A percentile compares a stretch with the other conserved stretches of the same genome.
Conservation (phyloP, 2,888 invertebrate genomes). For the Mesorhabditis sp. region DNA sequence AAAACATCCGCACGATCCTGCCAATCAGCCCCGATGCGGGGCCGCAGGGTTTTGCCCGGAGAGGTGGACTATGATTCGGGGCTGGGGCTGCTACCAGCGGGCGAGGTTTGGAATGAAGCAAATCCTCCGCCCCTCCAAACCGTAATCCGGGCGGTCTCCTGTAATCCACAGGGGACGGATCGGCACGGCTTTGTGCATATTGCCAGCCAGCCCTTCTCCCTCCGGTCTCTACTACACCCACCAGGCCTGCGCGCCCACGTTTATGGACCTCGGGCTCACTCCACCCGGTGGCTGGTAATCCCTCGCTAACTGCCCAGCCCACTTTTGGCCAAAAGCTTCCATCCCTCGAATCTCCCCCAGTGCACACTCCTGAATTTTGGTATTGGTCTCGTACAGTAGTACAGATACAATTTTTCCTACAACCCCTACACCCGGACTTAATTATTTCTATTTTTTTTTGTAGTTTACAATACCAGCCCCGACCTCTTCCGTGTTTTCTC, state of each 20-base stretch:
- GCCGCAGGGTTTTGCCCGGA: too few relatives aligned
- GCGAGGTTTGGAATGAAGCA: too few relatives aligned
- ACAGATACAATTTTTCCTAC: too few relatives aligned
- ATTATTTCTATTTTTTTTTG: too few relatives aligned
- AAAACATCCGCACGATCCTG: too few relatives aligned
- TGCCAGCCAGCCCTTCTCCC: conserved; percentile 1
- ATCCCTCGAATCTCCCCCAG: not conserved
- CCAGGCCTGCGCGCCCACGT: not conserved
- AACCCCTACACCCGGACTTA: too few relatives aligned
- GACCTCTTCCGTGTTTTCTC: too few relatives aligned
- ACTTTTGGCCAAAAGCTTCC: not conserved
- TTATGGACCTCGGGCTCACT: not conserved
- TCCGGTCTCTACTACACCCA: not conserved
- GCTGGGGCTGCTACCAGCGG: too few relatives aligned
- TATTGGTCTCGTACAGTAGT: not conserved
- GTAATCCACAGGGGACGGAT: not conserved
- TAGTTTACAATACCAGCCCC: too few relatives aligned
- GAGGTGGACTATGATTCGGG: too few relatives aligned
- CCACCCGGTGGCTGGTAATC: not conserved
- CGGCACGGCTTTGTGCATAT: conserved; percentile 5
- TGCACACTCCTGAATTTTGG: too few relatives aligned
- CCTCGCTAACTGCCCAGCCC: not conserved
- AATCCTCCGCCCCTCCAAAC: not conserved
- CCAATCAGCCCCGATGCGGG: too few relatives aligned
- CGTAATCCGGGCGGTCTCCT: conserved; percentile 4